Conservation (phyloP, 2,797 vertebrate genomes). For the Notamacropus eugenii region DNA sequence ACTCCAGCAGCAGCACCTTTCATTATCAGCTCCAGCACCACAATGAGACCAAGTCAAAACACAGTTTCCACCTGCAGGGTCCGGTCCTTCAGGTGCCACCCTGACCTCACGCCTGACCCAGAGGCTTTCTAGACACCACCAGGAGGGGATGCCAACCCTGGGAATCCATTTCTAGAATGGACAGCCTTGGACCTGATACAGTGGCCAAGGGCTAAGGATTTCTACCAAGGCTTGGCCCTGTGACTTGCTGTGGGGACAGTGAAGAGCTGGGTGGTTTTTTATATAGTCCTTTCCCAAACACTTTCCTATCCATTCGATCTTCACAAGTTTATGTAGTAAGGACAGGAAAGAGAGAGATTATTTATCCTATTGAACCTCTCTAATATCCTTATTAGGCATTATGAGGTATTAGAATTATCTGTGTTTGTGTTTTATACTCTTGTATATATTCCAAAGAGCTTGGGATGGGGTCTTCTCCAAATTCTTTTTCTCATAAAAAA, state of each 20-base stretch:
- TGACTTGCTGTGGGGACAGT: background rate
- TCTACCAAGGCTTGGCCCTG: background rate
- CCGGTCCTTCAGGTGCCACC: slow-evolving; percentile 77
- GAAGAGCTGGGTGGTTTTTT: background rate
- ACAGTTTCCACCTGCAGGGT: slow-evolving; percentile 79
- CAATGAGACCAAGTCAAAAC: background rate
- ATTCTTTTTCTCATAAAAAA: background rate
- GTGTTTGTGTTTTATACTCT: background rate
- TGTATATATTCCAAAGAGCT: background rate
- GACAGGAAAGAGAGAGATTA: background rate
- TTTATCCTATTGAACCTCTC: background rate
- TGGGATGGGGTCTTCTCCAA: background rate
- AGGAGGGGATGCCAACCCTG: background rate
- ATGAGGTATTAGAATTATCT: background rate
- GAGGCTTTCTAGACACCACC: background rate
- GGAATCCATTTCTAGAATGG: background rate
- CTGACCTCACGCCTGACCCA: background rate
- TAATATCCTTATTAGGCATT: background rate
- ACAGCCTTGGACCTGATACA: background rate
- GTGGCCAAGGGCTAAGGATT: background rate
- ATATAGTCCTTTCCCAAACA: background rate
- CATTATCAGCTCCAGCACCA: slow-evolving; percentile 76
- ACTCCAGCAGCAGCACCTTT: slow-evolving; percentile 48
- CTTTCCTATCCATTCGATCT: background rate
- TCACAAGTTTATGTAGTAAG: background rate